A percentile compares a stretch with the other conserved stretches of the same genome.
These are phyloP conservation scores for Archocentrus centrarchus DNA, from an alignment of 2,113 vertebrate genomes.

Conservation along the genomic window DNA sequence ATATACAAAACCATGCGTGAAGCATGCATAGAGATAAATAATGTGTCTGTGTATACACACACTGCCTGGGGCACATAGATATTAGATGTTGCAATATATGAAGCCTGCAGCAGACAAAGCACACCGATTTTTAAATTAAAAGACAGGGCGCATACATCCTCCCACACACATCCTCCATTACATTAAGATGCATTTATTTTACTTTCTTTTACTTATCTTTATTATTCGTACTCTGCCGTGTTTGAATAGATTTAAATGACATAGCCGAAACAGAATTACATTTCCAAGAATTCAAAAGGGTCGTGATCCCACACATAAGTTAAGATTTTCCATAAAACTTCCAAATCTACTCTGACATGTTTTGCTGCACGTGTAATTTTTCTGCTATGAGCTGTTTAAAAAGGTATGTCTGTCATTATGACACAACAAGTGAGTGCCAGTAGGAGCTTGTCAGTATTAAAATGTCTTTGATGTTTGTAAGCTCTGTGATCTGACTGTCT, in stretches of 20 bases:
- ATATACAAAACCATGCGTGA: constrained; percentile 15
- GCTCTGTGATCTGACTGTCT: not conserved
- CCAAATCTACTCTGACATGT: not conserved
- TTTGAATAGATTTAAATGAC: not conserved
- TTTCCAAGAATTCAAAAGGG: not conserved
- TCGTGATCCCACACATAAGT: not conserved
- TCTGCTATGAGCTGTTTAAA: not conserved
- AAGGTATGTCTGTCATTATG: not conserved
- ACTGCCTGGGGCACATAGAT: constrained; percentile 3
- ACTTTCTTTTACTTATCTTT: not conserved
- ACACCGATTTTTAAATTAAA: not conserved
- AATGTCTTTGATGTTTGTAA: not conserved
- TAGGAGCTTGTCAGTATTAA: not conserved
- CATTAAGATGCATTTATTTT: not conserved
- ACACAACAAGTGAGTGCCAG: not conserved
- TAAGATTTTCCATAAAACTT: not conserved
- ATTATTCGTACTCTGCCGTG: not conserved
- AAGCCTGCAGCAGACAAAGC: not conserved
- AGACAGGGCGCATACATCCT: not conserved
- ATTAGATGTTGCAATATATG: not conserved
- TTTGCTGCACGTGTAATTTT: not conserved
- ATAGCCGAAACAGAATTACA: not conserved
- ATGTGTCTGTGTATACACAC: constrained; percentile 11
- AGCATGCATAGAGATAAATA: constrained; percentile 32
- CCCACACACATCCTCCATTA: constrained; percentile 21